Percentiles rank a stretch among this genome's conserved stretches.
These are phyloP conservation scores for Melipona beecheii DNA, from an alignment of 2,888 invertebrate genomes.

Conservation along the genomic window DNA sequence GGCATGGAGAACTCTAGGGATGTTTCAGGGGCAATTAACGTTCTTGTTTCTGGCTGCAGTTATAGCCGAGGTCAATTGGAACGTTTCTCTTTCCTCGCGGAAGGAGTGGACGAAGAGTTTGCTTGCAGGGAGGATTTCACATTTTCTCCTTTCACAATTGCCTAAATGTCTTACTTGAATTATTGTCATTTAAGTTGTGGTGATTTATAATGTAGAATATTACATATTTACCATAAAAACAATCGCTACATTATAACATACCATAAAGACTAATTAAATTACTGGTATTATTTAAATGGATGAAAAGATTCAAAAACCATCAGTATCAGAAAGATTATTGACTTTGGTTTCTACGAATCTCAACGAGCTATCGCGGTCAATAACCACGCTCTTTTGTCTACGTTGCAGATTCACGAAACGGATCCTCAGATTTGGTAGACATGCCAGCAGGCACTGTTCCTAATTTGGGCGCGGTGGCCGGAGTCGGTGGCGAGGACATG, in stretches of 20 bases:
- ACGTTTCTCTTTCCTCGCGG: background rate
- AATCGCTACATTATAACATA: too few species aligned
- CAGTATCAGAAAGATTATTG: too few species aligned
- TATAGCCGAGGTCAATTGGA: background rate
- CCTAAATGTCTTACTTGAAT: too few species aligned
- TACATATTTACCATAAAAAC: too few species aligned
- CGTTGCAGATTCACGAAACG: slow-evolving; percentile 81
- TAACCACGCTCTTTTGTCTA: background rate
- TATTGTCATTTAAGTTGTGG: too few species aligned
- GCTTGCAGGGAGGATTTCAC: background rate
- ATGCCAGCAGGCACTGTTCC: slow-evolving; percentile 82
- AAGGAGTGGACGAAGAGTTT: too few species aligned
- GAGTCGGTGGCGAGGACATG: slow-evolving; percentile 88
- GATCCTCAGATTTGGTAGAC: slow-evolving; percentile 80
- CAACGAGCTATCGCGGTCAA: background rate
- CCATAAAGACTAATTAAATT: too few species aligned
- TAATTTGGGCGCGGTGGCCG: slow-evolving; percentile 84
- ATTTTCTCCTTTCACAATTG: too few species aligned
- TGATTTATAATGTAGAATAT: too few species aligned
- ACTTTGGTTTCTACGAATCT: background rate
- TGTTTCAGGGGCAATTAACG: background rate
- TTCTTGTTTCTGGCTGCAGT: background rate
- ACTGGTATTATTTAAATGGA: too few species aligned
- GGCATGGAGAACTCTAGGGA: background rate
- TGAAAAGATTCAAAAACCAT: too few species aligned